phyloP scores from a whole-genome alignment of 2,888 invertebrate genomes.

The Galerucella pusilla region DNA sequence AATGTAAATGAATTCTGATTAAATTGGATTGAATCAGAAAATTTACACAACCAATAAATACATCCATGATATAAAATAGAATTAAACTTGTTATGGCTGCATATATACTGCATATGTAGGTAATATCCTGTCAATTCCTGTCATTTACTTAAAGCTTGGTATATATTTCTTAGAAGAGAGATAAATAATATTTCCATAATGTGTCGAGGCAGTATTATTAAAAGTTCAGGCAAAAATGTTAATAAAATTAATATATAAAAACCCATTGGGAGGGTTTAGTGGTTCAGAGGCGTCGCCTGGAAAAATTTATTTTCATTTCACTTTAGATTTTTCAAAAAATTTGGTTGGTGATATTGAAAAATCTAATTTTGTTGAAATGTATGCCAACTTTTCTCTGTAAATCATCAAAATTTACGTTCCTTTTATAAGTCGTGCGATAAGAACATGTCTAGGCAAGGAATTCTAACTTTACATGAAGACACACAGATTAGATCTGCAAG shows the following conservation, averaged over 20 bases:
- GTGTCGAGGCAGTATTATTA: constrained; percentile 40
- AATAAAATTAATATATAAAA: constrained; percentile 45
- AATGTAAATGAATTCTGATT: constrained; percentile 24
- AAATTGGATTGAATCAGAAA: constrained; percentile 19
- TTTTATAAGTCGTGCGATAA: too few relatives aligned
- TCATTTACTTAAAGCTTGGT: constrained; percentile 37
- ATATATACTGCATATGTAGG: background rate
- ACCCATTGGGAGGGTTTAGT: constrained; percentile 38
- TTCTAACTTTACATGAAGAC: too few relatives aligned
- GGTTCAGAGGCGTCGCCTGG: background rate
- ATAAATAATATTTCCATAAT: constrained; percentile 42
- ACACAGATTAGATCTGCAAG: too few relatives aligned
- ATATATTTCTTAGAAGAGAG: constrained; percentile 39
- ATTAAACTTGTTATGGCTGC: constrained; percentile 20
- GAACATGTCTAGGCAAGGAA: too few relatives aligned
- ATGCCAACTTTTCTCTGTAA: too few relatives aligned
- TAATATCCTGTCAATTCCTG: constrained; percentile 13
- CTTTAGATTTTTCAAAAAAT: too few relatives aligned
- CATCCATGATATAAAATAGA: constrained; percentile 15
- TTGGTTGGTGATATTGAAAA: too few relatives aligned
- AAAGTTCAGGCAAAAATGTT: constrained; percentile 46
- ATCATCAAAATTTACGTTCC: background rate
- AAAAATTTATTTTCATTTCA: background rate
- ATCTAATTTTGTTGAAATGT: too few relatives aligned
- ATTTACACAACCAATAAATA: constrained; percentile 23